Conservation (phyloP, 2,113 vertebrate species). For the Lanius collurio region DNA sequence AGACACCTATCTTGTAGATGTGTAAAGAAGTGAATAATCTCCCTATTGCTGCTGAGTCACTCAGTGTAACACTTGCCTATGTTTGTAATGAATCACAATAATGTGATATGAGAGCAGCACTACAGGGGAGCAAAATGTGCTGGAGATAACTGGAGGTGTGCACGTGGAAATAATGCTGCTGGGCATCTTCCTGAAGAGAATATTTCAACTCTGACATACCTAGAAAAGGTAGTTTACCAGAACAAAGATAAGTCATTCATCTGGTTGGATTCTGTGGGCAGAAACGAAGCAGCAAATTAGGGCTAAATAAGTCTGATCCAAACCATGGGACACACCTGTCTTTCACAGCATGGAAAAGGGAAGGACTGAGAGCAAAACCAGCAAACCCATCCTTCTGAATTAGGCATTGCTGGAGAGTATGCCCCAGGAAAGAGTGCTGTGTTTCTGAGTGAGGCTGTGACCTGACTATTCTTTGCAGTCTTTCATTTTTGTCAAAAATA, state of each 20-base stretch:
- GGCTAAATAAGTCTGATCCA: background rate
- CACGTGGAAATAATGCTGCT: background rate
- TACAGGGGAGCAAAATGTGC: background rate
- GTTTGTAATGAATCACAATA: background rate
- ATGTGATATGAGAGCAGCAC: background rate
- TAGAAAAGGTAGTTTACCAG: background rate
- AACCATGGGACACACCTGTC: background rate
- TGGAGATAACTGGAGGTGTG: background rate
- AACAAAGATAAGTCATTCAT: background rate
- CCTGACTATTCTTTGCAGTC: background rate
- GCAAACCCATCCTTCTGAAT: background rate
- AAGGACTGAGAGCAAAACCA: background rate
- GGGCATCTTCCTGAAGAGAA: background rate
- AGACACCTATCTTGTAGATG: background rate
- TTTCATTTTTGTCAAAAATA: background rate
- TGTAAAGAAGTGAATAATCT: background rate
- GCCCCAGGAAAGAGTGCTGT: rapidly evolving
- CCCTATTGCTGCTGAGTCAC: background rate
- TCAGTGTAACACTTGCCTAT: background rate
- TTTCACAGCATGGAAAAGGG: background rate
- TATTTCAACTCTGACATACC: background rate
- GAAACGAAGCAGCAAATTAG: background rate
- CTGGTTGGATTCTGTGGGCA: background rate
- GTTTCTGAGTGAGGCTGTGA: background rate
- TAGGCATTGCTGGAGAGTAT: background rate